A percentile compares a stretch with the other conserved stretches of the same genome.
These are phyloP conservation scores for Acrocephalus scirpaceus DNA, from an alignment of 2,797 vertebrate species.

Conservation along the genomic window DNA sequence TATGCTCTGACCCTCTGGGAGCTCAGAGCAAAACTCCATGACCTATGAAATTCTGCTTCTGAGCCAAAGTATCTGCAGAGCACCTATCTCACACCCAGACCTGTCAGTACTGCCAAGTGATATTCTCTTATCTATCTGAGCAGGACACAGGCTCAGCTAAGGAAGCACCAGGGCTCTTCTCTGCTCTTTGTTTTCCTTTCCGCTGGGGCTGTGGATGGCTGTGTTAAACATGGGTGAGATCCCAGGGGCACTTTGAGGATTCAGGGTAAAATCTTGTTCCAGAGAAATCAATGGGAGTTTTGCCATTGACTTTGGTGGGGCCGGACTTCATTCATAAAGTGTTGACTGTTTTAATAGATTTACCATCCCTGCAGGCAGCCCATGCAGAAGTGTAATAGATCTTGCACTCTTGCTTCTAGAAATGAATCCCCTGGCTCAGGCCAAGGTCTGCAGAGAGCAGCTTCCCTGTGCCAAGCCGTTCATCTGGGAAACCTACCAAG, in stretches of 20 bases:
- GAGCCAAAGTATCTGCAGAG: background rate
- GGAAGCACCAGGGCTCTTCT: background rate
- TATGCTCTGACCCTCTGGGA: background rate
- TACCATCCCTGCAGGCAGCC: constrained; percentile 29
- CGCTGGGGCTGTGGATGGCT: background rate
- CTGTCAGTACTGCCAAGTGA: background rate
- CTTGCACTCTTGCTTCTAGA: background rate
- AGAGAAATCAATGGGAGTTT: background rate
- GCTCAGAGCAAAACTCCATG: background rate
- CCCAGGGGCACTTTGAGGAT: background rate
- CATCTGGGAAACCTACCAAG: background rate
- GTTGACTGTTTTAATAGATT: background rate
- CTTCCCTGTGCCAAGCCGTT: background rate
- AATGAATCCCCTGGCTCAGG: background rate
- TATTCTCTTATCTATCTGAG: background rate
- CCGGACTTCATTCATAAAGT: constrained; percentile 26
- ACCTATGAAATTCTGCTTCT: background rate
- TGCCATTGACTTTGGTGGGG: constrained; percentile 18
- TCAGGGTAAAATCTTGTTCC: background rate
- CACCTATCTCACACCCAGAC: background rate
- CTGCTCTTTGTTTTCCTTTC: background rate
- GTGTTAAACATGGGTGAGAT: background rate
- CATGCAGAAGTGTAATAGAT: background rate
- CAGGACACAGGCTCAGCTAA: background rate
- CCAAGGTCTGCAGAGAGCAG: background rate